Evolutionary conservation across 2,888 invertebrate species (phyloP).

Genomic region (Chrysolina americana): DNA sequence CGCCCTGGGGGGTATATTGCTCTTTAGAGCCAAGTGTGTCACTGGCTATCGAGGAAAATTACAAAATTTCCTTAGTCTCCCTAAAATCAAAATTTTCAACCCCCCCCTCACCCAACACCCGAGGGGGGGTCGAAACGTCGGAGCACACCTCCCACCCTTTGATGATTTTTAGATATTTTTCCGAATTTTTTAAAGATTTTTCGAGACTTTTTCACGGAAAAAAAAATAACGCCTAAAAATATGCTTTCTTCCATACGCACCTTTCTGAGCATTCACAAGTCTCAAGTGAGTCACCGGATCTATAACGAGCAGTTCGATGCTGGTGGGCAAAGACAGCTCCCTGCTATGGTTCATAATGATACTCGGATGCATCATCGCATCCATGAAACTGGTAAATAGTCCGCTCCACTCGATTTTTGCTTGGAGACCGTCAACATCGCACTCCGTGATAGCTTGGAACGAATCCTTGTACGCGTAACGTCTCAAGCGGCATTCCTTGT

Average conservation of each 20-base stretch:
- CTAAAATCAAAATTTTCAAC: too few relatives aligned
- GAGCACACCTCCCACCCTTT: too few relatives aligned
- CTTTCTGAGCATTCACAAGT: background rate
- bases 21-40: too few relatives aligned
- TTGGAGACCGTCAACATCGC: background rate
- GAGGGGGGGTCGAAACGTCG: too few relatives aligned
- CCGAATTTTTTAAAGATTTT: too few relatives aligned
- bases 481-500: slow-evolving; percentile 5
- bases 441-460: background rate
- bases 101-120: too few relatives aligned
- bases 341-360: background rate
- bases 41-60: too few relatives aligned
- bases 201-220: background rate
- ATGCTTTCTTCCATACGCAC: background rate
- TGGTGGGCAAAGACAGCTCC: background rate
- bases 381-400: background rate
- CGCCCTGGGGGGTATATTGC: too few relatives aligned
- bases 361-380: background rate
- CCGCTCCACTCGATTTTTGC: slow-evolving; percentile 3
- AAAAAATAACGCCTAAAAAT: background rate
- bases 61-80: too few relatives aligned
- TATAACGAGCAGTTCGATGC: background rate
- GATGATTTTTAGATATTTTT: too few relatives aligned
- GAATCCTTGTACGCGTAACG: background rate
- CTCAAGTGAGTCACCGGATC: slow-evolving; percentile 1